phyloP scores from a whole-genome alignment of 2,888 invertebrate genomes.

The Odontocolon sp. region DNA sequence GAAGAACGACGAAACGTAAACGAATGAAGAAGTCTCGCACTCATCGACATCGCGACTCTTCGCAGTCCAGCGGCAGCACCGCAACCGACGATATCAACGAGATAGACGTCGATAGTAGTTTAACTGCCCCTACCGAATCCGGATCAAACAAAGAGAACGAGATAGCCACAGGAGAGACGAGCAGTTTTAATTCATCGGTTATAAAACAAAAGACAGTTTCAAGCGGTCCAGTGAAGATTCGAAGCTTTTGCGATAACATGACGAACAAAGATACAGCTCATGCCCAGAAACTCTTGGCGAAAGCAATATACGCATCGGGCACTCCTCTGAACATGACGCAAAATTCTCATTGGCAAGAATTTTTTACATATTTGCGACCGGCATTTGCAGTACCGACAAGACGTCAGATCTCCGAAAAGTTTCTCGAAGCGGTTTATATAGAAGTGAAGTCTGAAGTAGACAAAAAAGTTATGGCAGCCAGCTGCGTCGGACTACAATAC shows the following conservation, averaged over 20 bases:
- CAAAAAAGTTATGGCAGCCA: not conserved
- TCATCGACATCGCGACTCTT: not conserved
- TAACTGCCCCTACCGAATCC: too few species aligned
- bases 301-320: conserved; percentile 15
- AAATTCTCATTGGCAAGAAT: not conserved
- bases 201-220: not conserved
- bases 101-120: too few species aligned
- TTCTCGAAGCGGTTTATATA: not conserved
- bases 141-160: too few species aligned
- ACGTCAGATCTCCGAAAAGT: not conserved
- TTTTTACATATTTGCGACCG: not conserved
- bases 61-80: not conserved
- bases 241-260: not conserved
- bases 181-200: too few species aligned
- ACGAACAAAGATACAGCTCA: not conserved
- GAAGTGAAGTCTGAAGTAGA: conserved; percentile 7
- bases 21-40: not conserved
- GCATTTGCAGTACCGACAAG: conserved; percentile 8
- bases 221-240: not conserved
- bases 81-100: too few species aligned
- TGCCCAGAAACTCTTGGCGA: not conserved
- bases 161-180: too few species aligned
- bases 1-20: not conserved
- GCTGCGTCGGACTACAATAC: not conserved
- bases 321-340: not conserved